Evolutionary conservation across 2,113 vertebrate species (phyloP).

Genomic region (Sinocyclocheilus maitianheensis): DNA sequence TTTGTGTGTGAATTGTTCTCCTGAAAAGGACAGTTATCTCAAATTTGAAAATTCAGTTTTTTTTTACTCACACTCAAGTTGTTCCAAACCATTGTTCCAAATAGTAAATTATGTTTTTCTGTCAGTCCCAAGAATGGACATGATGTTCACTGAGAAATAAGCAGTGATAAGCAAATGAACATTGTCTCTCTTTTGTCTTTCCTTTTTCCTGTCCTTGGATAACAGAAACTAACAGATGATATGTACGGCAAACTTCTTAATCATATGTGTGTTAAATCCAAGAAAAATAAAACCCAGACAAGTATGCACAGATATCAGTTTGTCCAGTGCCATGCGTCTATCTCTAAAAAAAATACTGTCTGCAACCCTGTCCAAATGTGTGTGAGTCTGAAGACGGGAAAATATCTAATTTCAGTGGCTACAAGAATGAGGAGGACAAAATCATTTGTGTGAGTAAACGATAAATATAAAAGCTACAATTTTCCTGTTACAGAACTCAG

Average conservation of each 20-base stretch:
- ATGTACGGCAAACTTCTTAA: slow-evolving; percentile 36
- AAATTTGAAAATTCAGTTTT: background rate
- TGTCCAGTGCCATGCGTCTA: slow-evolving; percentile 44
- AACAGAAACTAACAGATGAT: slow-evolving; percentile 16
- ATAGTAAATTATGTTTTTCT: background rate
- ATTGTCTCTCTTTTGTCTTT: background rate
- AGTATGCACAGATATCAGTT: slow-evolving; percentile 44
- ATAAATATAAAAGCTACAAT: background rate
- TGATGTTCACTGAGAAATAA: background rate
- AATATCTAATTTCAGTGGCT: background rate
- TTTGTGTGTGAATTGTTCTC: too few relatives aligned
- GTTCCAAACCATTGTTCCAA: background rate
- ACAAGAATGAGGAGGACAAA: background rate
- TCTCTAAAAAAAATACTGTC: slow-evolving; percentile 40
- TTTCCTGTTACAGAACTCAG: background rate
- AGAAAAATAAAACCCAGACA: slow-evolving; percentile 55
- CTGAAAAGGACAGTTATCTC: too few relatives aligned
- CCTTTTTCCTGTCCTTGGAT: slow-evolving; percentile 44
- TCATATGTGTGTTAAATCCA: slow-evolving; percentile 45
- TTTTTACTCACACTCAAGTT: background rate
- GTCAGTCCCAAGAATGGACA: background rate
- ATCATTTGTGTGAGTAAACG: background rate
- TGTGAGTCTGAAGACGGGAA: background rate
- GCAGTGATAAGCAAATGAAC: slow-evolving; percentile 4
- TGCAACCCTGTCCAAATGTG: slow-evolving; percentile 17